Base-by-base conservation (phyloP, 2,113 vertebrate species). In the Serinus canaria region DNA sequence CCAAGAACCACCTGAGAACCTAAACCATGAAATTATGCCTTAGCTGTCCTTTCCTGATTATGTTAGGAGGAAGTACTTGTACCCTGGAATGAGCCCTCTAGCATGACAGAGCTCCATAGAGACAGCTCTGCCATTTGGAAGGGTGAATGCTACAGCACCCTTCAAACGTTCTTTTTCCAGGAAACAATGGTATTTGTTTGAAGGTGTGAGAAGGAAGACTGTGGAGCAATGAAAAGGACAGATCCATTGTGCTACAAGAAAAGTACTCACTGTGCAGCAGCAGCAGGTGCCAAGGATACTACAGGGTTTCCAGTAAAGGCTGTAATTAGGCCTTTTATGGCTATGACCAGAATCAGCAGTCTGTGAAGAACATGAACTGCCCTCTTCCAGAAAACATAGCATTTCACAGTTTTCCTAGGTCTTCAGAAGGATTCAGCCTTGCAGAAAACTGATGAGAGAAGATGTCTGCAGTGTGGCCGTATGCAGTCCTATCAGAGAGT, bases 91-190 rank as follows among this genome's bases (percentile, higher is more conserved):
- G 28, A 93, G 49, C 44, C 49, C 52, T 84, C 58, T 28, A 41
- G 28, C 56, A 52, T 31, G 70, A 55, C 37, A 68, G 37, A 96
- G 91, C 79, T 86, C 28, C 75, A n/a, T 2, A 69, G 52, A 86
- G 83, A 72, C 62, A 67, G 58, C 67, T 92, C 94, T 96, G 87
- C 92, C 94, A 93, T 94, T 95, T 95, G 96, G 87, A 96, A 97
- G 94, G 85, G 50, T 72, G 39, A 94, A 90, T 82, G 76, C 82
- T 94, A 75, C 91, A 87, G 64, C 91, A 90, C 83, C 62, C 91
- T 41, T 50, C 70, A 44, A 81, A 84, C 3, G n/a, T 44, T 87
- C 50, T 75, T 82, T 72, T 78, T 91, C 35, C 35, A 70, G 73
- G 77, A 79, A 60, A 79, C 25, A 74, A 69, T 16, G 33, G 16